Evolutionary conservation across 2,113 vertebrate species (phyloP).

Genomic region (Nymphicus hollandicus): DNA sequence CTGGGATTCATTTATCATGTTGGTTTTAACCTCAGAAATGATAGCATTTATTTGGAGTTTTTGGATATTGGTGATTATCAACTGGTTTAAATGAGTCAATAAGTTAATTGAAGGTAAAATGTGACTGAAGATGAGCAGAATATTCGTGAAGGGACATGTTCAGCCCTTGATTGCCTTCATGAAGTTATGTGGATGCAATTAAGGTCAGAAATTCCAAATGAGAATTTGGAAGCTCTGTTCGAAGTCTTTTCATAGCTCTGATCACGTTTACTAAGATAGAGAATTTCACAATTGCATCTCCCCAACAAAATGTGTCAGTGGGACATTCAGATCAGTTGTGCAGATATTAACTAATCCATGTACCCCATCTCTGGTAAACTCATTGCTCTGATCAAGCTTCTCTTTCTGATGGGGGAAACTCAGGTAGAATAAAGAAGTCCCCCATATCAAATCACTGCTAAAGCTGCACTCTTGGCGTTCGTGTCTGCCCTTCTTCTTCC

Average conservation of each 20-base stretch:
- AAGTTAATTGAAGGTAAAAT: not conserved
- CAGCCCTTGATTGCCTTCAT: not conserved
- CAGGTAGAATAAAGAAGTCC: not conserved
- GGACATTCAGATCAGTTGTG: not conserved
- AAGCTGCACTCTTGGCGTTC: not conserved
- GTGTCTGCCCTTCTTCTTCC: not conserved
- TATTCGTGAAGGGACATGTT: not conserved
- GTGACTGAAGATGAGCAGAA: not conserved
- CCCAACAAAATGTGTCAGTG: not conserved
- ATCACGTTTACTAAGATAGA: not conserved
- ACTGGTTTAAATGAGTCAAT: not conserved
- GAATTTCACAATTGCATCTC: not conserved
- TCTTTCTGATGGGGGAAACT: not conserved
- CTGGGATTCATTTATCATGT: not conserved
- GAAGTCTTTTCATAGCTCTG: not conserved
- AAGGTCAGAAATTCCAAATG: not conserved
- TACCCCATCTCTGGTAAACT: not conserved
- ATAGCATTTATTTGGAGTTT: not conserved
- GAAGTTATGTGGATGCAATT: not conserved
- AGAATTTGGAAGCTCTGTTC: not conserved
- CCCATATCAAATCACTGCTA: not conserved
- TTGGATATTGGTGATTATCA: not conserved
- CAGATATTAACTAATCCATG: fast-evolving
- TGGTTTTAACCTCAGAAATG: not conserved
- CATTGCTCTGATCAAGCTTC: not conserved